Conservation (phyloP, 2,888 invertebrate species). For the Drosophila differens region DNA sequence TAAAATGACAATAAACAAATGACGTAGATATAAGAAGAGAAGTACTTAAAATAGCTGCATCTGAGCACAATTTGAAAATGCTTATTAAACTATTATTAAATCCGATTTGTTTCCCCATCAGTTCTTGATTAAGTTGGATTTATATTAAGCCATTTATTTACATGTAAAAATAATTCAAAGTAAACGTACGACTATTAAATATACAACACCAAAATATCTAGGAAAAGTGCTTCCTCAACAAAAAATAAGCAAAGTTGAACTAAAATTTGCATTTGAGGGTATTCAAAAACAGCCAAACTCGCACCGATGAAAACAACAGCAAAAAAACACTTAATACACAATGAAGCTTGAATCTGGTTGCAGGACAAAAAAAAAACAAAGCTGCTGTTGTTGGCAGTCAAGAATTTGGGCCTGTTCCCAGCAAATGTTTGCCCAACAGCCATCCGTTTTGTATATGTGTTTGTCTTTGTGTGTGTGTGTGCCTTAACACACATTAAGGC, state of each 20-base stretch:
- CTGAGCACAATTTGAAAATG: not conserved
- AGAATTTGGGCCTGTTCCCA: constrained; percentile 4
- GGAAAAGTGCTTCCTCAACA: not conserved
- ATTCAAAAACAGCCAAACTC: constrained; percentile 5
- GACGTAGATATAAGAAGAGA: not conserved
- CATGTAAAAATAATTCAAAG: not conserved
- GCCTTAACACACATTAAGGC: constrained; percentile 48
- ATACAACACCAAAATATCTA: not conserved
- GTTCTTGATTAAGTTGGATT: not conserved
- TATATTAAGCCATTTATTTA: not conserved
- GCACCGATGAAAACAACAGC: not conserved
- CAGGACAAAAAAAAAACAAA: constrained; percentile 63
- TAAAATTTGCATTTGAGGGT: constrained; percentile 6
- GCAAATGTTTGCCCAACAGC: constrained; percentile 22
- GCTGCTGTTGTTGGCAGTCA: constrained; percentile 47
- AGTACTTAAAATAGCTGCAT: not conserved
- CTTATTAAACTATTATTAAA: not conserved
- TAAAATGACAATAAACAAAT: not conserved
- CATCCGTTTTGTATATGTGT: not conserved
- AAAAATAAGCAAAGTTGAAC: not conserved
- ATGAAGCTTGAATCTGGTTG: constrained; percentile 61
- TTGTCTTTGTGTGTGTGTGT: constrained; percentile 3
- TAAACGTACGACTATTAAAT: not conserved
- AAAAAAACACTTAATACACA: constrained; percentile 52
- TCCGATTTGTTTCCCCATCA: not conserved